phyloP scores from a whole-genome alignment of 1,140 invertebrate species.

The Monomorium pharaonis region DNA sequence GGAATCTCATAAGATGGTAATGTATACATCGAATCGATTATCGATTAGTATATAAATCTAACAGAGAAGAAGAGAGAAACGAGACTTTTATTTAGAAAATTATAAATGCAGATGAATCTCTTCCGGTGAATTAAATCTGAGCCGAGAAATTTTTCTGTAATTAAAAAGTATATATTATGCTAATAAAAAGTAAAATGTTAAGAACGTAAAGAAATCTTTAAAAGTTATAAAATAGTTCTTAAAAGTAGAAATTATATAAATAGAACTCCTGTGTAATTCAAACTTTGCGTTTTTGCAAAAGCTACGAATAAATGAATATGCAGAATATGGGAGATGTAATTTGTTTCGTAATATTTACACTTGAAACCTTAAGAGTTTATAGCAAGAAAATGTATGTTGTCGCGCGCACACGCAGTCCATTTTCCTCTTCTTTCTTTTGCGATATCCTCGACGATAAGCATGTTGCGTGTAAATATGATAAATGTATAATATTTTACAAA shows the following conservation, averaged over 20 bases:
- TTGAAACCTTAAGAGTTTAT: neutral
- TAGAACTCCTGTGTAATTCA: neutral
- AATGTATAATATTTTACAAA: neutral
- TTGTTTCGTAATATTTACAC: conserved; percentile 10
- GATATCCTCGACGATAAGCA: neutral
- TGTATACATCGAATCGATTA: neutral
- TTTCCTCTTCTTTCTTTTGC: neutral
- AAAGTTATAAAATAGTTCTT: neutral
- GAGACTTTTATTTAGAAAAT: neutral
- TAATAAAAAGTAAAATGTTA: neutral
- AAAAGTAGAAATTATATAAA: neutral
- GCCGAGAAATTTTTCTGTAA: neutral
- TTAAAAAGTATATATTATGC: neutral
- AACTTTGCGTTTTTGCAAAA: neutral
- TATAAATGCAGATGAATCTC: neutral
- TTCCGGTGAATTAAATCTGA: neutral
- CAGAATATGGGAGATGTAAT: neutral
- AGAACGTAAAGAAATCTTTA: neutral
- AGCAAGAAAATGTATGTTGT: neutral
- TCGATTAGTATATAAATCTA: neutral
- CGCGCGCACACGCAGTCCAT: neutral
- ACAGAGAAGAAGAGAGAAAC: neutral
- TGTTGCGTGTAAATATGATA: neutral
- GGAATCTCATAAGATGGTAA: neutral
- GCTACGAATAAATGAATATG: neutral